Conservation (phyloP, 2,797 vertebrate species). For the Parambassis ranga region DNA sequence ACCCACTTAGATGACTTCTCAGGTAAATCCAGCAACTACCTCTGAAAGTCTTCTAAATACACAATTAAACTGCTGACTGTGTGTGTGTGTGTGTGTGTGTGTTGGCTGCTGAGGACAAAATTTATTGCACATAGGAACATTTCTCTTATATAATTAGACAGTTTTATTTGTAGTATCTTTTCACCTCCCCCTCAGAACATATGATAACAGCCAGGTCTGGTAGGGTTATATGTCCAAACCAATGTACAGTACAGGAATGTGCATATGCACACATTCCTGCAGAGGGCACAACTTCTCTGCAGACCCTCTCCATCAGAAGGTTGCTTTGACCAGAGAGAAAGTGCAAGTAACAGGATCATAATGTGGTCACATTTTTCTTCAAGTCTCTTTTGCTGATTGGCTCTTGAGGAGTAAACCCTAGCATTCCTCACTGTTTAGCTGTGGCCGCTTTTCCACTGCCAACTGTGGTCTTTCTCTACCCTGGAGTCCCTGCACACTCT, state of each 20-base stretch:
- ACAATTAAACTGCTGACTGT: not conserved
- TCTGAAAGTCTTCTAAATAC: not conserved
- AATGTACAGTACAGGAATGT: not conserved
- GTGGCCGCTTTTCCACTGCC: slow-evolving; percentile 49
- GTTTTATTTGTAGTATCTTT: not conserved
- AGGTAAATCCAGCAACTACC: slow-evolving; percentile 23
- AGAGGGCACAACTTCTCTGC: slow-evolving; percentile 65
- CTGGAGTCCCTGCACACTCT: slow-evolving; percentile 34
- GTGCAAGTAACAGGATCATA: slow-evolving; percentile 59
- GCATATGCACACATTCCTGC: slow-evolving; percentile 43
- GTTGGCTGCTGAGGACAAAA: not conserved
- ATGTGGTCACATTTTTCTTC: slow-evolving; percentile 58
- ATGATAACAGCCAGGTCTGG: not conserved
- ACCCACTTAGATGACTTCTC: slow-evolving; percentile 30
- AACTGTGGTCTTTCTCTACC: slow-evolving; percentile 51
- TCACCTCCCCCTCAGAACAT: too few relatives aligned
- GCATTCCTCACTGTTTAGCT: slow-evolving; percentile 61
- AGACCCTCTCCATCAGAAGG: slow-evolving; percentile 10
- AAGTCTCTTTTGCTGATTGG: slow-evolving; percentile 71
- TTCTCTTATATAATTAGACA: too few relatives aligned
- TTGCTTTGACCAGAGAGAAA: slow-evolving; percentile 56
- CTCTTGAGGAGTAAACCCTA: slow-evolving; percentile 60
- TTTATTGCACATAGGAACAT: too few relatives aligned
- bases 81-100: too few relatives aligned
- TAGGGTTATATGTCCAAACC: not conserved